Base-by-base conservation (phyloP, 2,113 vertebrate species). In the Alethe castanea region DNA sequence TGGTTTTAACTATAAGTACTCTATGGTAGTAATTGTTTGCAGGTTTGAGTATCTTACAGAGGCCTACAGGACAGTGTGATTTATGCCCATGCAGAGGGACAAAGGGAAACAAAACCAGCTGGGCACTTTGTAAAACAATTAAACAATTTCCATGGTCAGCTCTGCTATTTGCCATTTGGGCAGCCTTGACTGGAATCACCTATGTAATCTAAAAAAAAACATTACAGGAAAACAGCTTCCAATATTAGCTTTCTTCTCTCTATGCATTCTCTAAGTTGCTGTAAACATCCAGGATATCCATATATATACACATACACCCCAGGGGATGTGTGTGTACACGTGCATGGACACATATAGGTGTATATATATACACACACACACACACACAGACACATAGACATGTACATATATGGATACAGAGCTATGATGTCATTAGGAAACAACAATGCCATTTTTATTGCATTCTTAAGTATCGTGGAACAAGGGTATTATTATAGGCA, bases 401-500 rank as follows among this genome's bases (percentile, higher is more conserved):
- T 72, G 66, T 80, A 72, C 50, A 53, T 28, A 69, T 14, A 84
- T 0, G 76, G 95, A 92, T 60, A 72, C 19, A 48, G 44, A 50
- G 77, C 73, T 90, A 70, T 79, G 79, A 76, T 3, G 5, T 79
- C 25, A 13, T 64, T 47, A 90, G 86, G 81, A 72, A 80, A 88
- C 8, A 83, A 74, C 48, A 61, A 65, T 28, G 57, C 73, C 50
- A 72, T 64, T 82, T 90, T 97, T 96, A 96, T 94, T 97, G 94
- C 95, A 71, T 95, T 96, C 89, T 92, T 79, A 93, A 91, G 85
- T 73, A 94, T 76, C 67, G 9, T 13, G 66, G 84, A 71, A 90
- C 74, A 89, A 45, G 80, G 70, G 88, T 83, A 86, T 74, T 93
- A 67, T 77, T 97, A 88, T 96, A 97, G 97, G 97, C 96, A 97